Base-by-base conservation (phyloP, 2,797 vertebrate genomes). In the Fringilla coelebs region DNA sequence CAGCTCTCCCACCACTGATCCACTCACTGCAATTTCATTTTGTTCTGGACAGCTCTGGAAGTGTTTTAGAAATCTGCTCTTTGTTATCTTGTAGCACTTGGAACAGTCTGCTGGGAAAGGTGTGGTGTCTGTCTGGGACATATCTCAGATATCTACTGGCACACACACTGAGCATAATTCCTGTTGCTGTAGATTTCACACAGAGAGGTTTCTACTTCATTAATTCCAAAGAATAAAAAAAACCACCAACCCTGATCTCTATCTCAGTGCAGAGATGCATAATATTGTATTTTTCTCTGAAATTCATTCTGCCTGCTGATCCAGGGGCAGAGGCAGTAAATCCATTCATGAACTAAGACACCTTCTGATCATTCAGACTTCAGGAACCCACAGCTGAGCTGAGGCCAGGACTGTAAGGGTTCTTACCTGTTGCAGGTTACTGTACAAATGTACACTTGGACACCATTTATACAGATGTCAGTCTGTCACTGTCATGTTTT, bases 131-230 rank as follows among this genome's bases (percentile, higher is more conserved):
- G 46, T 11, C 57, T 57, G 49, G 48, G 67, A 36, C 0, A 0
- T 3, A 2, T 28, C 48, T n/a, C 25, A 28, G 34, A 14, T 13
- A 55, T 5, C 78, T 74, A 4, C 55, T 29, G 78, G 58, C 75
- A 73, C 20, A 43, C 0, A 0, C 41, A 7, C 65, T 10, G 62
- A 57, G 51, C 19, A 24, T 38, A 62, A 83, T 81, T 81, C 73
- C 79, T 84, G 1, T 38, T 52, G 40, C 73, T 81, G 91, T 8
- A 52, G 61, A 66, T 77, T 89, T 89, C 91, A 88, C 48, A 41
- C 52, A 68, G 73, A 75, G 46, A 85, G 18, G 24, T 75, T 92
- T 86, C 91, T 83, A 68, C 49, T 86, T 89, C 65, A 80, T 91
- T 88, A 93, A 72, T 54, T 88, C 40, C 54, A 43, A 80, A 95